phyloP scores from a whole-genome alignment of 2,113 vertebrate species.

The Ctenomys sociabilis region DNA sequence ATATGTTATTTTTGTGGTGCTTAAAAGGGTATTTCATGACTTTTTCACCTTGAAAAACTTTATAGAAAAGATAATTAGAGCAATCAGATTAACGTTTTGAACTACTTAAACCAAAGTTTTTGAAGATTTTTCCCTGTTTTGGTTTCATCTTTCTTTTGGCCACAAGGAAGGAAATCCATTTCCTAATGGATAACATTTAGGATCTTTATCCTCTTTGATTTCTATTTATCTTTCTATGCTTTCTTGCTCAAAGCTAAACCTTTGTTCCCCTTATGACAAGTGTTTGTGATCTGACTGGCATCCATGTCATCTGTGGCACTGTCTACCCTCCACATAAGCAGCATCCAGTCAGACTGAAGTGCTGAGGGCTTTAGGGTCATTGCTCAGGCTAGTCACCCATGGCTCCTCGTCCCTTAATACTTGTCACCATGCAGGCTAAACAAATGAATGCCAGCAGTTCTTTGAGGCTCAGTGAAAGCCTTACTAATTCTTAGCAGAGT shows the following conservation, averaged over 20 bases:
- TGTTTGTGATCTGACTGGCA: not conserved
- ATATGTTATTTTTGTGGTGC: not conserved
- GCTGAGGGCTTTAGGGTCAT: not conserved
- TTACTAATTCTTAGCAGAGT: not conserved
- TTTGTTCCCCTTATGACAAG: not conserved
- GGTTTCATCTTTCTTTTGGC: not conserved
- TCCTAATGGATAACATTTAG: not conserved
- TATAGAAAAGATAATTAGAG: not conserved
- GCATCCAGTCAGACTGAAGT: not conserved
- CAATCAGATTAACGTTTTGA: not conserved
- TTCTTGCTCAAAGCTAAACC: not conserved
- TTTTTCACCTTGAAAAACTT: not conserved
- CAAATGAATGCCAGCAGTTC: not conserved
- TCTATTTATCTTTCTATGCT: not conserved
- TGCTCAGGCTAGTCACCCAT: not conserved
- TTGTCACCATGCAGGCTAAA: not conserved
- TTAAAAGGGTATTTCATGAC: not conserved
- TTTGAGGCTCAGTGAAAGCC: not conserved
- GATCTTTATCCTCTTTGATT: conserved; percentile 24
- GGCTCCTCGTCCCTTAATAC: not conserved
- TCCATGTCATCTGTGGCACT: not conserved
- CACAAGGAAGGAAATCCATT: not conserved
- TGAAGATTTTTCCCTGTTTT: not conserved
- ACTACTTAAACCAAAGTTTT: not conserved
- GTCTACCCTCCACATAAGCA: not conserved